A percentile compares a stretch with the other conserved stretches of the same genome.
Conservation (phyloP, 2,888 invertebrate genomes). For the Tortrix viridana region DNA sequence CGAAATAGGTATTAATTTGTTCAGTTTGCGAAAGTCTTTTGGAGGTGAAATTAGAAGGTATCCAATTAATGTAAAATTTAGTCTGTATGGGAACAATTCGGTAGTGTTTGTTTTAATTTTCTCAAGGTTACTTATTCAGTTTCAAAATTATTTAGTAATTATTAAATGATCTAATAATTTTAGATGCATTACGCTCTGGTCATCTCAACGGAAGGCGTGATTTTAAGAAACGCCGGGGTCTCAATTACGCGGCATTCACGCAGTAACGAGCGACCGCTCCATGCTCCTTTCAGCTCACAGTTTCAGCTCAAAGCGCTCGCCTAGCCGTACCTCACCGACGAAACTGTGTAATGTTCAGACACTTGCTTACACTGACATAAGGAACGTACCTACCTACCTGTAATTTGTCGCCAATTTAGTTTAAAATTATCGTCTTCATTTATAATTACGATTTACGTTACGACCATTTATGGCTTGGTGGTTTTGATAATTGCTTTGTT, state of each 20-base stretch:
- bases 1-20: slow-evolving; percentile 27
- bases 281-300: slow-evolving; percentile 40
- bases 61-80: too few relatives aligned
- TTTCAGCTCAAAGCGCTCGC: slow-evolving; percentile 39
- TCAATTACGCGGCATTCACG: slow-evolving; percentile 70
- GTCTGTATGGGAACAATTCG: too few relatives aligned
- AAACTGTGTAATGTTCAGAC: slow-evolving; percentile 2
- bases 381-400: too few relatives aligned
- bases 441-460: too few relatives aligned
- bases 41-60: not conserved
- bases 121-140: too few relatives aligned
- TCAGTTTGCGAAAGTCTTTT: slow-evolving; percentile 10
- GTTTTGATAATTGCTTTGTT: too few relatives aligned
- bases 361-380: not conserved
- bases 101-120: too few relatives aligned
- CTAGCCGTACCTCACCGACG: slow-evolving; percentile 1
- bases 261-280: slow-evolving; percentile 56
- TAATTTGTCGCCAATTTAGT: too few relatives aligned
- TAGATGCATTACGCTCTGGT: slow-evolving; percentile 45
- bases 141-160: too few relatives aligned
- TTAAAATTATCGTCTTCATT: too few relatives aligned
- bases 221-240: slow-evolving; percentile 59
- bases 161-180: not conserved
- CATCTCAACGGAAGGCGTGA: slow-evolving; percentile 57
- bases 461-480: too few relatives aligned